Evolutionary conservation across 2,888 invertebrate genomes (phyloP).

Genomic region (Diplolepis rosae): DNA sequence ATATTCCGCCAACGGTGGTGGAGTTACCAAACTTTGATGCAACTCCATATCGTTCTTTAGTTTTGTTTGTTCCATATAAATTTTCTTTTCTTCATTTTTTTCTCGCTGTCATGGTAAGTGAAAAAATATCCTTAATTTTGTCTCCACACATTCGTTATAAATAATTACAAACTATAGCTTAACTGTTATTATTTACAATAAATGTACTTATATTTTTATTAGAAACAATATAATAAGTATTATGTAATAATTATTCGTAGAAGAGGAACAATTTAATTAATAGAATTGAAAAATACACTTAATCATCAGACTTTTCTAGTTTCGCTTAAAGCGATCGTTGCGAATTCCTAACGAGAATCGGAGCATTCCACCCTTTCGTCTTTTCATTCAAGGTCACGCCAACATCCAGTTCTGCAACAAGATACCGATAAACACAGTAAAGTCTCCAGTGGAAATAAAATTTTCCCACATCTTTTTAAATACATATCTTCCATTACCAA

Average conservation of each 20-base stretch:
- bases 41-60: conserved; percentile 38
- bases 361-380: conserved; percentile 29
- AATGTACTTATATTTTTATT: no score
- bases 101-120: neutral
- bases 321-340: conserved; percentile 10
- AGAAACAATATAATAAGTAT: no score
- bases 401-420: conserved; percentile 29
- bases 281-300: no score
- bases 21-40: conserved; percentile 84
- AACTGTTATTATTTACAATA: no score
- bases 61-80: no score
- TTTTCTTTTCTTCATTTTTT: neutral
- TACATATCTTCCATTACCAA: neutral
- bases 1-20: conserved; percentile 86
- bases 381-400: conserved; percentile 28
- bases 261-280: no score
- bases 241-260: no score
- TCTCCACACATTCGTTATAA: no score
- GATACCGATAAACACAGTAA: conserved; percentile 9
- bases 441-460: conserved; percentile 15
- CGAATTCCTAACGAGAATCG: conserved; percentile 28
- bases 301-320: conserved; percentile 18
- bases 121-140: no score
- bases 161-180: no score
- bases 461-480: neutral